Percentiles rank a stretch among this genome's conserved stretches.
Evolutionary conservation across 2,888 invertebrate species (phyloP).

Genomic region (Acanthopleura granulata): DNA sequence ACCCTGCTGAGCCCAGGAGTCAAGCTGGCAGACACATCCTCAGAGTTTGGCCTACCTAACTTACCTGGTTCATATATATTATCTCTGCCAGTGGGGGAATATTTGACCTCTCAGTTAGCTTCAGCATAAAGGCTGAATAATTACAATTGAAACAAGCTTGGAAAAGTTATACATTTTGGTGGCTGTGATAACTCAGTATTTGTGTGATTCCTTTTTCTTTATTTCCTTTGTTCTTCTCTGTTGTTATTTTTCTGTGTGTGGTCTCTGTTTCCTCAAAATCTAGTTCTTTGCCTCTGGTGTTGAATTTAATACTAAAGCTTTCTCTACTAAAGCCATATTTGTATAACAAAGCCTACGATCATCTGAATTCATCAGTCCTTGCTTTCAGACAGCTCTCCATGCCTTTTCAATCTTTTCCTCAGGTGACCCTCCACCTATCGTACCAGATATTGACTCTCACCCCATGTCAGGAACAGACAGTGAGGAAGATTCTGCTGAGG

Average conservation of each 20-base stretch:
- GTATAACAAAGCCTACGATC: not conserved
- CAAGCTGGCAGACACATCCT: slow-evolving; percentile 28
- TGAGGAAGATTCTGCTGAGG: slow-evolving; percentile 24
- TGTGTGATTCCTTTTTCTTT: too few relatives aligned
- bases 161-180: too few relatives aligned
- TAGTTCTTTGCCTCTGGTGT: too few relatives aligned
- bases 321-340: not conserved
- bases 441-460: slow-evolving; percentile 23
- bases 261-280: too few relatives aligned
- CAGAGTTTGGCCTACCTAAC: slow-evolving; percentile 33
- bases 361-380: not conserved
- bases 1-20: slow-evolving; percentile 23
- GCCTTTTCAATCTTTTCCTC: not conserved
- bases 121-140: too few relatives aligned
- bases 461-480: slow-evolving; percentile 10
- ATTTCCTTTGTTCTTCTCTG: too few relatives aligned
- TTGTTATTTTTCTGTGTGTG: too few relatives aligned
- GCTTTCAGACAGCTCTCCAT: not conserved
- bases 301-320: too few relatives aligned
- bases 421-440: not conserved
- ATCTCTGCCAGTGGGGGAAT: too few relatives aligned
- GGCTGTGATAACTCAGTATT: too few relatives aligned
- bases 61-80: slow-evolving; percentile 24
- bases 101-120: too few relatives aligned
- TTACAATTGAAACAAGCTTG: too few relatives aligned